Conservation (phyloP, 2,888 invertebrate species). For the Drosophila borborema region DNA sequence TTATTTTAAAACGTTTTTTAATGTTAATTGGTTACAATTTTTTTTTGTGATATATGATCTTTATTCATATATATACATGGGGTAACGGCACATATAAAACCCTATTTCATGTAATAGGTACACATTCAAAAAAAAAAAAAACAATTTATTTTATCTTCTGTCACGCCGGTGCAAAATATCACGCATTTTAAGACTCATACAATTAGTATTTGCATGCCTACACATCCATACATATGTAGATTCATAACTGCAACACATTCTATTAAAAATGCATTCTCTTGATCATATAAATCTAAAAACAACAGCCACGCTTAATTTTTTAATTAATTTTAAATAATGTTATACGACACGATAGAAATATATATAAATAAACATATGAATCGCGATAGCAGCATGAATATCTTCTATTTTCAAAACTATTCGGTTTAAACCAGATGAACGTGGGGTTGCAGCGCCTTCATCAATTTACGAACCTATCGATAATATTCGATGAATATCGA, state of each 20-base stretch:
- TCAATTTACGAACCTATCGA: slow-evolving; percentile 18
- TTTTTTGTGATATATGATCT: slow-evolving; percentile 68
- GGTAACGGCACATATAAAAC: slow-evolving; percentile 20
- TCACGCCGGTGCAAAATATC: slow-evolving; percentile 48
- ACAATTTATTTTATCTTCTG: slow-evolving; percentile 26
- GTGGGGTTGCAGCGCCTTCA: slow-evolving; percentile 2
- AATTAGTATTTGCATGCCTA: slow-evolving; percentile 61
- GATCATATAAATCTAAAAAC: slow-evolving; percentile 68
- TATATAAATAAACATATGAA: slow-evolving; percentile 57
- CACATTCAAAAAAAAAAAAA: slow-evolving; percentile 1
- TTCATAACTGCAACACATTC: slow-evolving; percentile 70
- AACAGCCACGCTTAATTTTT: slow-evolving; percentile 77
- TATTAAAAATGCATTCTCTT: slow-evolving; percentile 70
- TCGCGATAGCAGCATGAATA: slow-evolving; percentile 29
- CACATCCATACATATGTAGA: slow-evolving; percentile 64
- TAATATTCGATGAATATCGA: slow-evolving; percentile 29
- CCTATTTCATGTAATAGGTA: slow-evolving; percentile 6
- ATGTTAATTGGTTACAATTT: slow-evolving; percentile 60
- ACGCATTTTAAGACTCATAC: slow-evolving; percentile 52
- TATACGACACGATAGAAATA: slow-evolving; percentile 64
- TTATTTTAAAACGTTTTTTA: slow-evolving; percentile 33
- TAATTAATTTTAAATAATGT: slow-evolving; percentile 77
- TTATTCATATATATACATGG: slow-evolving; percentile 41
- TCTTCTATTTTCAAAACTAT: background rate
- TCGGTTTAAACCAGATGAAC: background rate